Evolutionary conservation across 2,113 vertebrate genomes (phyloP), one percentile per base, ranked within the genome.

Genomic region (Trichechus manatus): DNA sequence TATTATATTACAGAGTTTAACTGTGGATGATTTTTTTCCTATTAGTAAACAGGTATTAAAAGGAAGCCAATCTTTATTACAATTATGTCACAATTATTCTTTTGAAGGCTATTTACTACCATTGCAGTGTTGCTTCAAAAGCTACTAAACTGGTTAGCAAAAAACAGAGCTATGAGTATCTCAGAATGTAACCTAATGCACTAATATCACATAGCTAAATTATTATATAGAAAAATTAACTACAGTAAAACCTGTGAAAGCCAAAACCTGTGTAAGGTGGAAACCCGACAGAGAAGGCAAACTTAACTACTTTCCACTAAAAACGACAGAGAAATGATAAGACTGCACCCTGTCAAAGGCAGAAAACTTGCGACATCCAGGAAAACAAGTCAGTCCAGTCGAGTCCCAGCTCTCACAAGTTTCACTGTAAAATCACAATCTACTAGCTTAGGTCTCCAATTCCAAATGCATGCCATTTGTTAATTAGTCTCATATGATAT

Each of bases 61-160:
- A 93, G 1, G 3, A 22, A 92, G 78, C 31, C 42, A 92, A 70
- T 13, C 74, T 42, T 87, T 11, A 79, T 89, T 90, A 78, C 27
- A 95, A 95, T 80, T 1, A 0, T 5, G 87, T 86, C 9, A 92
- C 1, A 83, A 80, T 87, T 83, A 53, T 10, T 23, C 39, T 66
- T 81, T 61, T 47, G 8, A 87, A 95, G 56, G 75, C 79, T 92
- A 94, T 70, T 81, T 20, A 96, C 15, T 63, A 66, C 17, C 23
- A 81, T 33, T 88, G 68, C 47, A 77, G 42, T 36, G 22, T 56
- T 94, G 36, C 42, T 75, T 53, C 78, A 92, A 88, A 92, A 70
- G 29, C 6, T 72, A 42, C 39, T 85, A 94, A 92, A 63, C 7
- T 66, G 29, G 91, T 87, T 70, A 96, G 7, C 36, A 93, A 74